Conservation (phyloP, 2,888 invertebrate genomes). For the Baronia brevicornis region DNA sequence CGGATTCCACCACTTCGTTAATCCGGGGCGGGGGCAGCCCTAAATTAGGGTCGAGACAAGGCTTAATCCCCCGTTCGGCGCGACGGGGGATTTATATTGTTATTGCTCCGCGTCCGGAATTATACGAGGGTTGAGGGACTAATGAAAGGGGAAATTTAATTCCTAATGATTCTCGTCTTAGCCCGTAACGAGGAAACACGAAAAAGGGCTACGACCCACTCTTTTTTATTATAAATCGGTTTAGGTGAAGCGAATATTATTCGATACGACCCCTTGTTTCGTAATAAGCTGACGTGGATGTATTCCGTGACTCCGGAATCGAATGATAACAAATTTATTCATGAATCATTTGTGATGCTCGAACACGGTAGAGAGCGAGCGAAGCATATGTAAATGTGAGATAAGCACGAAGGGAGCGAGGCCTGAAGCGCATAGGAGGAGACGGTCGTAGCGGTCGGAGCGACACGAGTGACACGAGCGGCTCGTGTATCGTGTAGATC, state of each 20-base stretch:
- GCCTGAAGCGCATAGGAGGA: constrained; percentile 39
- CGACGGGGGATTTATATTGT: constrained; percentile 77
- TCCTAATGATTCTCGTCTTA: constrained; percentile 76
- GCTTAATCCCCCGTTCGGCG: constrained; percentile 75
- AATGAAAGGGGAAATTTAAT: constrained; percentile 77
- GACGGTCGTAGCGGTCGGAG: constrained; percentile 15
- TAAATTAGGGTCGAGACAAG: constrained; percentile 76
- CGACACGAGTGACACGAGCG: constrained; percentile 11
- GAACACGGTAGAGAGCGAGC: constrained; percentile 57
- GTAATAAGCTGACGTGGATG: constrained; percentile 20
- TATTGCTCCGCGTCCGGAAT: constrained; percentile 76
- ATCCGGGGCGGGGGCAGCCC: constrained; percentile 75
- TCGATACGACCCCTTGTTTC: constrained; percentile 49
- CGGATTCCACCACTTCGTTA: constrained; percentile 75
- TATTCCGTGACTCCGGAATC: constrained; percentile 1
- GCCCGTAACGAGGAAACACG: constrained; percentile 75
- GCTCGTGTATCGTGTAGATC: constrained; percentile 15
- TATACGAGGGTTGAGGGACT: constrained; percentile 77
- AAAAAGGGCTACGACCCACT: constrained; percentile 69
- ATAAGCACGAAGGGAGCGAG: constrained; percentile 59
- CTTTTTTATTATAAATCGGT: constrained; percentile 69
- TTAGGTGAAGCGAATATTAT: constrained; percentile 54
- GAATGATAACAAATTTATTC: constrained; percentile 74
- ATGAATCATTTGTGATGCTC: constrained; percentile 70
- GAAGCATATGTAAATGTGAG: constrained; percentile 71